A percentile compares a stretch with the other conserved stretches of the same genome.
Evolutionary conservation across 2,888 invertebrate species (phyloP).

Genomic region (Chloroclystis v-ata): DNA sequence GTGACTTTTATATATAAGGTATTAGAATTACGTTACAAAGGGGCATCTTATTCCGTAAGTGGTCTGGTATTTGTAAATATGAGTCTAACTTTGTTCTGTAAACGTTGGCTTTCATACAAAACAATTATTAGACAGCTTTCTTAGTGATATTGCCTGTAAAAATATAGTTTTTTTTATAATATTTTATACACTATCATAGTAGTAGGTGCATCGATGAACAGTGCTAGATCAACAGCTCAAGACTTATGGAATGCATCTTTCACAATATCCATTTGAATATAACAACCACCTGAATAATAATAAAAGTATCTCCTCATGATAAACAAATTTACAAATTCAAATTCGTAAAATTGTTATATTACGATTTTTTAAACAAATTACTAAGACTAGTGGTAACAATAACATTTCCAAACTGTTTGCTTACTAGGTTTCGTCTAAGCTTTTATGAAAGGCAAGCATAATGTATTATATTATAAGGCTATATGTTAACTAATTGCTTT

Average conservation of each 20-base stretch:
- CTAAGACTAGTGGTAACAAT: conserved; percentile 77
- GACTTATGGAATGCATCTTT: conserved; percentile 72
- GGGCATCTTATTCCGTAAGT: conserved; percentile 52
- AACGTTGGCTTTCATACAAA: conserved; percentile 28
- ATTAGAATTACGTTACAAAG: conserved; percentile 39
- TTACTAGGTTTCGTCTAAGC: conserved; percentile 40
- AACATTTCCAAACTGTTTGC: conserved; percentile 53
- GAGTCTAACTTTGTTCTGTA: conserved; percentile 29
- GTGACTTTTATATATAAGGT: conserved; percentile 58
- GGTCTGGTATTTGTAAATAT: conserved; percentile 55
- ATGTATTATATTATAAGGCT: conserved; percentile 3
- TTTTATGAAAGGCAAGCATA: conserved; percentile 19
- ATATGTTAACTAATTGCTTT: conserved; percentile 12
- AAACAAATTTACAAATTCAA: conserved; percentile 35
- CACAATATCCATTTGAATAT: conserved; percentile 61
- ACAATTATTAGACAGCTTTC: conserved; percentile 41
- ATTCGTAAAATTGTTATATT: conserved; percentile 42
- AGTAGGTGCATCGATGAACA: conserved; percentile 69
- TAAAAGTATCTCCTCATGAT: conserved; percentile 48
- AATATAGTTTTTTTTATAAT: conserved; percentile 49
- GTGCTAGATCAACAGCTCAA: conserved; percentile 61
- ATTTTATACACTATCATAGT: conserved; percentile 51
- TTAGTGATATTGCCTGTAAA: conserved; percentile 56
- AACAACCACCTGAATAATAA: conserved; percentile 58
- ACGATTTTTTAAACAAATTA: conserved; percentile 57